phyloP scores from a whole-genome alignment of 2,797 vertebrate genomes.

The Gila robusta region DNA sequence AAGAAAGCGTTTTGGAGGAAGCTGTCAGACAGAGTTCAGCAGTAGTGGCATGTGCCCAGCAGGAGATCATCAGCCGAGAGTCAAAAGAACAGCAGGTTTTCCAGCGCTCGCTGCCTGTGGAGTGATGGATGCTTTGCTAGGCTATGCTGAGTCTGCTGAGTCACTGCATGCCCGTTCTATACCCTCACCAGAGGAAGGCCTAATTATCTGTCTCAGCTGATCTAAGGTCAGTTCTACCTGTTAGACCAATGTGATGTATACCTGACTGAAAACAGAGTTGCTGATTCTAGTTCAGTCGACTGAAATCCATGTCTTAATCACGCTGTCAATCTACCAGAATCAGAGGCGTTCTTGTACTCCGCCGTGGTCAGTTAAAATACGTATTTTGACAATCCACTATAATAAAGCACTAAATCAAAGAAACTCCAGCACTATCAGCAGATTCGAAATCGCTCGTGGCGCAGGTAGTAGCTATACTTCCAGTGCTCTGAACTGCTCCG shows the following conservation, averaged over 20 bases:
- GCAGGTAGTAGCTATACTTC: neutral
- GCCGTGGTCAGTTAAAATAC: neutral
- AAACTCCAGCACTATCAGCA: neutral
- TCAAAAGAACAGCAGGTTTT: conserved; percentile 64
- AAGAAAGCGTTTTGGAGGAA: conserved; percentile 28
- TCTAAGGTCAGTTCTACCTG: neutral
- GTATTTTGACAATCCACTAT: neutral
- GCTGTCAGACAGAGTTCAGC: conserved; percentile 42
- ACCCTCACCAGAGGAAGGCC: conserved; percentile 58
- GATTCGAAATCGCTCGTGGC: neutral
- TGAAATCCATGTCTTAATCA: neutral
- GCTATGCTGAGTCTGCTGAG: conserved; percentile 68
- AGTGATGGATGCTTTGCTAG: conserved; percentile 68
- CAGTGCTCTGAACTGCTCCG: neutral
- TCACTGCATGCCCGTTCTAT: conserved; percentile 68
- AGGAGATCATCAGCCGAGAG: conserved; percentile 55
- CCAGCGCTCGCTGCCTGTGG: conserved; percentile 47
- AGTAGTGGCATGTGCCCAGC: conserved; percentile 38
- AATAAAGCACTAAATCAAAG: neutral
- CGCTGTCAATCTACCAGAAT: neutral
- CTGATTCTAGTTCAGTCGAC: conserved; percentile 8
- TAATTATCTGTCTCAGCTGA: conserved; percentile 25
- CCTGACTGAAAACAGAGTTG: neutral
- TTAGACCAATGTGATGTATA: neutral
- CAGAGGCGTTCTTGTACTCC: neutral